Evolutionary conservation across 2,113 vertebrate species (phyloP), one percentile per base, ranked within the genome.

Genomic region (Empidonax alnorum): DNA sequence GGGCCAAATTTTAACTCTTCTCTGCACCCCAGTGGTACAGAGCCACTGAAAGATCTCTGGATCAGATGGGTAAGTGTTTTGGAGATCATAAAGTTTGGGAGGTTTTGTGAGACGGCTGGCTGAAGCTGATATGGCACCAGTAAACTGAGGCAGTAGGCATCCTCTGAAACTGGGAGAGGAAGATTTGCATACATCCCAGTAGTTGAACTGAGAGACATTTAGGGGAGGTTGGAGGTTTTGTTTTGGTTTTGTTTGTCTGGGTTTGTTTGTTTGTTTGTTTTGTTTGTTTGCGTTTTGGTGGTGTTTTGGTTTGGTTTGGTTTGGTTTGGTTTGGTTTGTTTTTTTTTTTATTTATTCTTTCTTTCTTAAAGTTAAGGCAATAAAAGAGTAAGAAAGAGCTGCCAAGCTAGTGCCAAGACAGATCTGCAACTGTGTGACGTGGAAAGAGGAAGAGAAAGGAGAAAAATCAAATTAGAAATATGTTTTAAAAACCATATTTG

Each of bases 1-100:
- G 46, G 84, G 31, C 63, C 42, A 79, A 79, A 62, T 62, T 89
- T 91, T 93, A 93, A 84, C 84, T 89, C 74, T 65, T 90, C 58
- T 94, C 46, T 69, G 20, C n/a, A 66, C 14, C n/a, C 12, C 21
- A 39, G 23, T 44, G 25, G 5, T 76, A 30, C 13, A 41, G 42
- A 92, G 39, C 4, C 14, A 21, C 17, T 11, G 25, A 46, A 56
- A 69, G 3, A 6, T 79, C 0, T 50, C 66, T 79, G 71, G 14
- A 53, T 93, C 71, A 52, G n/a, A 52, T 12, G 5, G 3, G 3
- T n/a, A 53, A 42, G 5, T 53, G 39, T 82, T 94, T 69, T 14
- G 33, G 82, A 37, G n/a, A 18, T 52, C 58, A 37, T 61, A 87
- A 61, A 68, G 31, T 23, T 63, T 10, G 4, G 12, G 14, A 72